A percentile compares a stretch with the other conserved stretches of the same genome.
phyloP scores from a whole-genome alignment of 2,888 invertebrate genomes.

The Oscheius sp. region DNA sequence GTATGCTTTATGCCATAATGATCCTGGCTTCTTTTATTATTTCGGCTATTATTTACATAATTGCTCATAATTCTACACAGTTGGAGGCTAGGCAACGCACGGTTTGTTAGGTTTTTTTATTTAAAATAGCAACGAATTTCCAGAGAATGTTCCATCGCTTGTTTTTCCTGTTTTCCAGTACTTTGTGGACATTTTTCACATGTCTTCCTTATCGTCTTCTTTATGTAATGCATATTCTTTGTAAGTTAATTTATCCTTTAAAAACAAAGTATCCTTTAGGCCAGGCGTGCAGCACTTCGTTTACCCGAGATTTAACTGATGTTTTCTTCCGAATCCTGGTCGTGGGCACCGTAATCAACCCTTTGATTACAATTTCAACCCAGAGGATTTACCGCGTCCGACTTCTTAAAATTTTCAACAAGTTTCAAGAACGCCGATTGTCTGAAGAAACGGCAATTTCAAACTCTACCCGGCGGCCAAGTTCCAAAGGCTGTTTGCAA shows the following conservation, averaged over 20 bases:
- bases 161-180: slow-evolving; percentile 71
- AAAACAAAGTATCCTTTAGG: slow-evolving; percentile 32
- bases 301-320: slow-evolving; percentile 39
- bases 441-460: slow-evolving; percentile 28
- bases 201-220: slow-evolving; percentile 70
- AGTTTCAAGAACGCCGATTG: slow-evolving; percentile 14
- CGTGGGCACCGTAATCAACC: slow-evolving; percentile 71
- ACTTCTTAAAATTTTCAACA: slow-evolving; percentile 33
- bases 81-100: slow-evolving; percentile 63
- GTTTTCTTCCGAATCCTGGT: slow-evolving; percentile 65
- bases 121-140: slow-evolving; percentile 37
- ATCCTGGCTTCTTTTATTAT: slow-evolving; percentile 67
- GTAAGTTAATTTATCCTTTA: slow-evolving; percentile 25
- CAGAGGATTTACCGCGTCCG: slow-evolving; percentile 60
- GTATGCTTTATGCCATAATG: slow-evolving; percentile 67
- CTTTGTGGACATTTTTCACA: slow-evolving; percentile 72
- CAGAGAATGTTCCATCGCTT: slow-evolving; percentile 70
- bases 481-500: slow-evolving; percentile 27
- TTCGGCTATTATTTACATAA: slow-evolving; percentile 69
- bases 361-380: slow-evolving; percentile 69
- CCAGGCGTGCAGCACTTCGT: slow-evolving; percentile 22
- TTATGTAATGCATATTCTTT: slow-evolving; percentile 58
- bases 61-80: slow-evolving; percentile 67
- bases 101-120: slow-evolving; percentile 47
- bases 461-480: slow-evolving; percentile 26